Base-by-base conservation (phyloP, 2,888 invertebrate species). In the Brachypalpus laphriformis region DNA sequence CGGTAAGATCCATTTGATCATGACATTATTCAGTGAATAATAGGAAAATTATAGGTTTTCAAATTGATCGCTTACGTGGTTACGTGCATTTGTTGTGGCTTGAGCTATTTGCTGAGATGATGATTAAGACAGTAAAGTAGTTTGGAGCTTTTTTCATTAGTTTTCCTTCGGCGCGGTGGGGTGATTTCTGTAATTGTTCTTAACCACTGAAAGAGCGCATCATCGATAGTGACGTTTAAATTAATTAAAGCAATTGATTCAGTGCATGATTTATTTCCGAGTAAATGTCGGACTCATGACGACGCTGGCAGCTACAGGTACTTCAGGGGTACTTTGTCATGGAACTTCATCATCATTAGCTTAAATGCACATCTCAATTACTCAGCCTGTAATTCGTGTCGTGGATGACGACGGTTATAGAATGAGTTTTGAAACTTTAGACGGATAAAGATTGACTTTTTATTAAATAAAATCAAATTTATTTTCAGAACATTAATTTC, bases 1-100 rank as follows among this genome's bases (percentile, higher is more conserved):
- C 59, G n/a, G 20, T 28, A 66, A 59, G 71, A 66, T 85, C 66
- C 54, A 76, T 75, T 85, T 85, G 85, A 85, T 85, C 81, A 85
- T 81, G 86, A 82, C 82, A 86, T 86, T 86, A 86, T 82, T 82
- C 86, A 75, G 86, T 77, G 86, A 82, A 72, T 86, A 86, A 86
- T 86, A 63, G 82, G 86, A 81, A 77, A 86, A 86, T 86, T 82
- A 82, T 82, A 42, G 82, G 86, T 63, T 86, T 63, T 82, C 57
- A 81, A 72, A 86, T 81, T 75, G 85, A 85, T 81, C 71, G 81
- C 80, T 76, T 81, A 59, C 85, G 71, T 80, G 18, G 71, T 70
- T 78, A 70, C 45, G 18, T 74, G 54, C n/a, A 40, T 54, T 54
- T 56, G 47, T 37, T 65, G 25, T 45, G 34, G 20, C 45, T 20